These are phyloP conservation scores for Syngnathus scovelli DNA, from an alignment of 2,113 vertebrate genomes.

Conservation along the genomic window DNA sequence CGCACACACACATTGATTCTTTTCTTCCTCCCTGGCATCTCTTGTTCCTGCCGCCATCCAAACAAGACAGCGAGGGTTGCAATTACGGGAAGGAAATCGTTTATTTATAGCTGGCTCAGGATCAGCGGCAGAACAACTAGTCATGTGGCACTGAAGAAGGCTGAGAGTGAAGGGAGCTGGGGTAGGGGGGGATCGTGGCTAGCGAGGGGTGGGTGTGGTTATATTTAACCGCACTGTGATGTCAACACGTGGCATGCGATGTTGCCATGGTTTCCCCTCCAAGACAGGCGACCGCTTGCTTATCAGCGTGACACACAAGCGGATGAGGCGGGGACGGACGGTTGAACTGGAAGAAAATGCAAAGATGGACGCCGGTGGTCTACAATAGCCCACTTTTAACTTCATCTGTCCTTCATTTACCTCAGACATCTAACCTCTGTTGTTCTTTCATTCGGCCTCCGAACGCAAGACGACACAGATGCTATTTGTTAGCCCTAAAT, in stretches of 20 bases:
- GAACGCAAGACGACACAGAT: too few species aligned
- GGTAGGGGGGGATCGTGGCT: background rate
- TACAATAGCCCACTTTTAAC: background rate
- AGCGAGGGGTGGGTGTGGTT: constrained; percentile 27
- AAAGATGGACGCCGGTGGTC: background rate
- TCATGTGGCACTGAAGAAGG: constrained; percentile 58
- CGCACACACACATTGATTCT: constrained; percentile 13
- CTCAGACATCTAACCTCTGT: background rate
- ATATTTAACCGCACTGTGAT: constrained; percentile 71
- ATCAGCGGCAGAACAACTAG: constrained; percentile 67
- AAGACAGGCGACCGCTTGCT: constrained; percentile 58
- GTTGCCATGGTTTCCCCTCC: constrained; percentile 71
- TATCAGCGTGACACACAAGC: constrained; percentile 55
- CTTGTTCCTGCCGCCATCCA: constrained; percentile 56
- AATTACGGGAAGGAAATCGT: constrained; percentile 70
- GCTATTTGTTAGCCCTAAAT: too few species aligned
- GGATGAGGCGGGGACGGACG: constrained; percentile 23
- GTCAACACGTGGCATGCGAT: constrained; percentile 65
- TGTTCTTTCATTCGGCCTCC: too few species aligned
- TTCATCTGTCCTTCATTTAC: background rate
- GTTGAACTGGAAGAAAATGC: background rate
- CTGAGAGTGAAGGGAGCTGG: too few species aligned
- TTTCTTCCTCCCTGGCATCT: constrained; percentile 44
- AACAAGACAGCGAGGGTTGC: constrained; percentile 61
- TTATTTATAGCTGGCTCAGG: constrained; percentile 70